Conservation (phyloP, 2,888 invertebrate genomes). For the Cinara cedri region DNA sequence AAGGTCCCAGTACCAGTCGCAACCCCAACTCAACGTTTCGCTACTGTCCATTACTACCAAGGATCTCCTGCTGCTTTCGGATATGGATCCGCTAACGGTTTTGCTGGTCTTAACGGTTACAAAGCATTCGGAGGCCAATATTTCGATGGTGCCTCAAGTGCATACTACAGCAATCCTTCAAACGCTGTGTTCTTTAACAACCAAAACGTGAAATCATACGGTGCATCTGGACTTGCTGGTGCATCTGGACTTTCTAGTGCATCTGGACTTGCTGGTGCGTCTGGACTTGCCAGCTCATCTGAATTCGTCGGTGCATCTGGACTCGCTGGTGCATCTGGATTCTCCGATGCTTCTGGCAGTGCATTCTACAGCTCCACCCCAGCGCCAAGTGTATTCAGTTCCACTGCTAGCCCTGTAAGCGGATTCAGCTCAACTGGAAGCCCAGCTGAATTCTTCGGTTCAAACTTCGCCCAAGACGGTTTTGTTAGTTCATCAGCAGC, state of each 20-base stretch:
- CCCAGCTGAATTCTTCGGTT: conserved; percentile 16
- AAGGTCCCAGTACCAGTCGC: conserved; percentile 80
- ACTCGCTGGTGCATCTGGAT: neutral
- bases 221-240: neutral
- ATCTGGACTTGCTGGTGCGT: neutral
- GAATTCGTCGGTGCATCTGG: neutral
- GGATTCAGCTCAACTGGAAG: conserved; percentile 11
- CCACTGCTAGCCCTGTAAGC: conserved; percentile 8
- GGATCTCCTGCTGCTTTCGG: conserved; percentile 2
- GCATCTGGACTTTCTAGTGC: neutral
- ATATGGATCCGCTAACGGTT: conserved; percentile 13
- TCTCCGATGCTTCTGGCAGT: neutral
- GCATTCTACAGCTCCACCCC: conserved; percentile 22
- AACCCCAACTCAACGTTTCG: conserved; percentile 66
- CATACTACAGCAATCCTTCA: conserved; percentile 29
- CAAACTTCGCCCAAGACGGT: conserved; percentile 35
- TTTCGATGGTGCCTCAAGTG: conserved; percentile 19
- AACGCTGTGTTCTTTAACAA: conserved; percentile 37
- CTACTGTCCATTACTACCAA: conserved; percentile 54
- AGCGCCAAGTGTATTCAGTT: neutral
- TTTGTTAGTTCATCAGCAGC: conserved; percentile 31
- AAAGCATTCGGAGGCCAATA: conserved; percentile 30
- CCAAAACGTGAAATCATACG: conserved; percentile 35
- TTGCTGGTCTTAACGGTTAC: conserved; percentile 24
- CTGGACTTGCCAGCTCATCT: neutral